Percentiles rank a stretch among this genome's conserved stretches.
phyloP scores from a whole-genome alignment of 2,888 invertebrate genomes.

The Drosophila testacea region DNA sequence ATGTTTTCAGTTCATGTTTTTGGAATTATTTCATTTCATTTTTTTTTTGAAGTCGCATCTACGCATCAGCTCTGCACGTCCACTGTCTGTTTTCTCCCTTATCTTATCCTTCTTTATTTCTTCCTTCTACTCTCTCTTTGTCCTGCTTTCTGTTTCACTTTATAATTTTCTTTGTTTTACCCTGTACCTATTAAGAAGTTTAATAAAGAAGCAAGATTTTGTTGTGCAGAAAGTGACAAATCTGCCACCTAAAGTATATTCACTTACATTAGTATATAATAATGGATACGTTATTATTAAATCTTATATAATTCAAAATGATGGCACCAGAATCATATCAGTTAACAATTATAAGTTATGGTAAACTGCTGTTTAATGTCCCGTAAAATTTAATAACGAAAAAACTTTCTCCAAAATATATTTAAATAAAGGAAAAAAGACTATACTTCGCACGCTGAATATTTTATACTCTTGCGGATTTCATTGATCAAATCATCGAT shows the following conservation, averaged over 20 bases:
- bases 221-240: background rate
- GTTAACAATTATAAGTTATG: too few species aligned
- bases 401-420: too few species aligned
- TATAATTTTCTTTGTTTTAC: constrained; percentile 63
- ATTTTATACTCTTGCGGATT: too few species aligned
- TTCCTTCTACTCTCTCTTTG: constrained; percentile 1
- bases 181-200: constrained; percentile 3
- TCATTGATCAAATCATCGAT: too few species aligned
- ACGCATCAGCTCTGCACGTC: constrained; percentile 40
- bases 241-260: background rate
- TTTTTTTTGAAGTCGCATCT: constrained; percentile 46
- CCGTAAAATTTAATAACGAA: too few species aligned
- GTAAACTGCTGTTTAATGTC: too few species aligned
- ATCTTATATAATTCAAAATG: too few species aligned
- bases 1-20: constrained; percentile 77
- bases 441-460: too few species aligned
- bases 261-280: too few species aligned
- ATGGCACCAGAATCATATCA: too few species aligned
- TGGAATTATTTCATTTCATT: constrained; percentile 77
- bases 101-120: constrained; percentile 9
- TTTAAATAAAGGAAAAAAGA: too few species aligned
- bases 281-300: too few species aligned
- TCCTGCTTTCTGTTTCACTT: constrained; percentile 29
- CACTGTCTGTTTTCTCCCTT: constrained; percentile 19
- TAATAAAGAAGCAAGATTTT: background rate